phyloP scores from a whole-genome alignment of 2,113 vertebrate genomes.

The Hydropotes inermis region DNA sequence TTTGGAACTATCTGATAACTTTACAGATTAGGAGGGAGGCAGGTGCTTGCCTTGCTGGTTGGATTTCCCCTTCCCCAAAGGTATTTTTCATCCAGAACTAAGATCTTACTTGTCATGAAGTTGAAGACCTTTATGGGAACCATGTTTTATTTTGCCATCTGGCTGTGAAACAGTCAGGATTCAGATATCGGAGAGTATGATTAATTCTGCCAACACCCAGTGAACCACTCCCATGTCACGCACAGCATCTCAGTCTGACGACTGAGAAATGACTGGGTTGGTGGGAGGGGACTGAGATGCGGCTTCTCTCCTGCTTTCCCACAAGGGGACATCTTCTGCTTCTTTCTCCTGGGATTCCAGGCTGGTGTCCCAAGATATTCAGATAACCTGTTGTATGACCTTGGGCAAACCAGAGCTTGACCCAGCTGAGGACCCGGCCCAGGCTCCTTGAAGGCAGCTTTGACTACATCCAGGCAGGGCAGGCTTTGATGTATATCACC shows the following conservation, averaged over 20 bases:
- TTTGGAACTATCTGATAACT: background rate
- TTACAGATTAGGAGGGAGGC: background rate
- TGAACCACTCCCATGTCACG: rapidly evolving
- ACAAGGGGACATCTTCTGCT: background rate
- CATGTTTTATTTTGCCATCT: slow-evolving; percentile 36
- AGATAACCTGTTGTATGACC: background rate
- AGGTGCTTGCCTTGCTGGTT: background rate
- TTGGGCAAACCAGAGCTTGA: background rate
- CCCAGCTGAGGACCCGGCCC: background rate
- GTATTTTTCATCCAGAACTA: background rate
- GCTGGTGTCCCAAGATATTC: background rate
- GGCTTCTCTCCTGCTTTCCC: background rate
- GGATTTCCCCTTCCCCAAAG: background rate
- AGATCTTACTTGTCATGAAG: background rate
- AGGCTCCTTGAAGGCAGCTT: rapidly evolving
- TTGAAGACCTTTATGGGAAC: background rate
- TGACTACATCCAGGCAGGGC: background rate
- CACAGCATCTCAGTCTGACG: no score
- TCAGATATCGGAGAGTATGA: background rate
- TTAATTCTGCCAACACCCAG: background rate
- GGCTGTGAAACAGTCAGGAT: background rate
- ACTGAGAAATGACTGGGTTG: background rate
- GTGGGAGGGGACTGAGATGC: background rate
- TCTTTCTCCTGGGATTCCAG: background rate
- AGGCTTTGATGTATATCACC: background rate